These are phyloP conservation scores for Centropus unirufus DNA, from an alignment of 2,113 vertebrate genomes.

Conservation along the genomic window DNA sequence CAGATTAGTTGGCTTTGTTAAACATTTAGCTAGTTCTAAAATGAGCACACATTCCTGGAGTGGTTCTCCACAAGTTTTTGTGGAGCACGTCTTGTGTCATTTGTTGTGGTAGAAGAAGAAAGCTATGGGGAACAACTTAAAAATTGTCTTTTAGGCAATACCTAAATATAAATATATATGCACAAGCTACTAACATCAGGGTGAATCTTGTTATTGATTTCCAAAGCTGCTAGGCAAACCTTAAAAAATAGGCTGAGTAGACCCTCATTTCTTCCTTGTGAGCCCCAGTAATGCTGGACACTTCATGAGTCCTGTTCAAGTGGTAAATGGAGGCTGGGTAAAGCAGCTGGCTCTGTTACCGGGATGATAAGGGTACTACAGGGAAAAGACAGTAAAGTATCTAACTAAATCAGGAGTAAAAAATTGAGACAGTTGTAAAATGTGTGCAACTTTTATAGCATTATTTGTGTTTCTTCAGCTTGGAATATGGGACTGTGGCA, in stretches of 20 bases:
- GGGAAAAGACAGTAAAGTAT: not conserved
- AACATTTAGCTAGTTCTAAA: not conserved
- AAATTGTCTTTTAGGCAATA: not conserved
- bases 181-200: not conserved
- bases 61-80: not conserved
- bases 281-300: not conserved
- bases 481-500: not conserved
- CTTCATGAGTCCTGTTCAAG: not conserved
- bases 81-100: not conserved
- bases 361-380: not conserved
- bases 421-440: not conserved
- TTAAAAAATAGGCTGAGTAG: not conserved
- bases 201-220: not conserved
- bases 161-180: too few species aligned
- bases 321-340: not conserved
- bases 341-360: constrained; percentile 13
- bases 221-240: not conserved
- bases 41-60: not conserved
- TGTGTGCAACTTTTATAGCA: not conserved
- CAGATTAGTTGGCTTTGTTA: not conserved
- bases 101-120: not conserved
- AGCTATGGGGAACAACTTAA: not conserved
- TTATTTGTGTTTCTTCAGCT: not conserved
- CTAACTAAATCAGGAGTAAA: not conserved
- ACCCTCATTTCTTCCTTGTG: not conserved